phyloP scores from a whole-genome alignment of 2,113 vertebrate genomes.

The Oreochromis spilurus region DNA sequence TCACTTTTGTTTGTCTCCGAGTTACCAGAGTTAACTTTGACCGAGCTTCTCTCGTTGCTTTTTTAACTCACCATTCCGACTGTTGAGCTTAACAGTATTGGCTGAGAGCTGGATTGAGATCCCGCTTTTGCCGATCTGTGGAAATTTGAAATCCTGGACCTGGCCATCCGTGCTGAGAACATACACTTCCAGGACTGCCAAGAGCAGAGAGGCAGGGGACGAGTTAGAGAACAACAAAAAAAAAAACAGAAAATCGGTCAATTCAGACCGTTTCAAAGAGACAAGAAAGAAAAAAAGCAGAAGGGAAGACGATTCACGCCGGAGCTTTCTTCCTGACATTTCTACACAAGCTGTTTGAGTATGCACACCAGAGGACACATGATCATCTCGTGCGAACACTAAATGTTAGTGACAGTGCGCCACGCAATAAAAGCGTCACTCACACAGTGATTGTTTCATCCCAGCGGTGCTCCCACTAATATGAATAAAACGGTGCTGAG shows the following conservation, averaged over 20 bases:
- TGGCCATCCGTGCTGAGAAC: slow-evolving; percentile 97
- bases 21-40: not conserved
- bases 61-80: slow-evolving; percentile 85
- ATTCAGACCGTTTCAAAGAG: not conserved
- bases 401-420: slow-evolving; percentile 16
- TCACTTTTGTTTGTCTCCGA: not conserved
- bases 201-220: not conserved
- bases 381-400: not conserved
- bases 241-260: not conserved
- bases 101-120: slow-evolving; percentile 95
- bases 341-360: not conserved
- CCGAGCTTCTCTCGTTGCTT: not conserved
- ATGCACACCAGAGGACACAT: not conserved
- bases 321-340: slow-evolving; percentile 23
- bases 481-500: slow-evolving; percentile 11
- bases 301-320: not conserved
- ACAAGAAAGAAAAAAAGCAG: not conserved
- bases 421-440: slow-evolving; percentile 28
- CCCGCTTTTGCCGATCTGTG: slow-evolving; percentile 86
- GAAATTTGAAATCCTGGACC: slow-evolving; percentile 97
- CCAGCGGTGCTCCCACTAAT: not conserved
- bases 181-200: slow-evolving; percentile 90
- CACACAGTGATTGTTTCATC: slow-evolving; percentile 6
- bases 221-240: not conserved
- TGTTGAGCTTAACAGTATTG: slow-evolving; percentile 97